phyloP scores from a whole-genome alignment of 2,888 invertebrate species.

The Rhyacophila evoluta region DNA sequence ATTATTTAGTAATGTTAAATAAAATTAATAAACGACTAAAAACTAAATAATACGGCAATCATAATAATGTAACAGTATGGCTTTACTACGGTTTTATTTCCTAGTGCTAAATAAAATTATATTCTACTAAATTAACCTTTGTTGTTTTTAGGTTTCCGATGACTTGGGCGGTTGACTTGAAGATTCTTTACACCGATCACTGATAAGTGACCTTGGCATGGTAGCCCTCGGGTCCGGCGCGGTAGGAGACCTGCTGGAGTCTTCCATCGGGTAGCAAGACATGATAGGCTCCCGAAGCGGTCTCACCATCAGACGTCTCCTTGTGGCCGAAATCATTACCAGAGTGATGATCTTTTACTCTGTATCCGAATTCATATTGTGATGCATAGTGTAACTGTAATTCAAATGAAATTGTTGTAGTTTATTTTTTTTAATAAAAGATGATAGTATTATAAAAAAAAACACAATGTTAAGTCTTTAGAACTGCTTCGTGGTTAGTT shows the following conservation, averaged over 20 bases:
- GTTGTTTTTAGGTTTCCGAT: background rate
- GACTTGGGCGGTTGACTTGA: background rate
- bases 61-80: no score
- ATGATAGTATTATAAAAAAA: no score
- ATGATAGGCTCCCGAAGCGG: conserved; percentile 80
- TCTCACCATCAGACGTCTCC: conserved; percentile 77
- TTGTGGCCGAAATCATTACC: conserved; percentile 84
- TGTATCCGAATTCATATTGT: conserved; percentile 77
- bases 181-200: background rate
- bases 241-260: conserved; percentile 82
- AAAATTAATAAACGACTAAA: no score
- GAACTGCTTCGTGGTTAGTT: no score
- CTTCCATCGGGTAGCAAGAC: conserved; percentile 84
- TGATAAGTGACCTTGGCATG: conserved; percentile 81
- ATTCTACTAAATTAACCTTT: background rate
- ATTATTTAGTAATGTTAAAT: no score
- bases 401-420: background rate
- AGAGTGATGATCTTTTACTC: conserved; percentile 77
- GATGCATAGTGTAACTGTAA: conserved; percentile 71
- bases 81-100: no score
- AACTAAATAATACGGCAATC: no score
- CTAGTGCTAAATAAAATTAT: no score
- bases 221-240: conserved; percentile 81
- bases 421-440: no score
- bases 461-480: no score